phyloP scores from a whole-genome alignment of 2,797 vertebrate genomes.

The Harpagifer antarcticus region DNA sequence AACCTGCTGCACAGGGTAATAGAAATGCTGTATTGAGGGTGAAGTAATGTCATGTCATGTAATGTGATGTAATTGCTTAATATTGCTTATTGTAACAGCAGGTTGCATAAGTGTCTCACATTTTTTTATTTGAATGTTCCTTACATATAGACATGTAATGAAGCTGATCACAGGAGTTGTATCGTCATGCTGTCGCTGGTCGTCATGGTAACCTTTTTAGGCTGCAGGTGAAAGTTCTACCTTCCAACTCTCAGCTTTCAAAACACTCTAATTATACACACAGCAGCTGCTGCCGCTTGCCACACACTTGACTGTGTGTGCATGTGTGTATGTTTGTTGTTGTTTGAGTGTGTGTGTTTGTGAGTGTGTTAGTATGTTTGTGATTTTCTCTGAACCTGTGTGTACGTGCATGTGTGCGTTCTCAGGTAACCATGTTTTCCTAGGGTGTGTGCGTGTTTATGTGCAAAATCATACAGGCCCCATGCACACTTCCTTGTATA shows the following conservation, averaged over 20 bases:
- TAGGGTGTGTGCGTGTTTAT: conserved; percentile 17
- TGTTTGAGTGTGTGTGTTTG: conserved; percentile 10
- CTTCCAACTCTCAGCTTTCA: conserved; percentile 76
- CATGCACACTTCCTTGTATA: conserved; percentile 17
- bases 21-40: background rate
- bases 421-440: conserved; percentile 28
- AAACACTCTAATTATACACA: conserved; percentile 84
- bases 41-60: too few relatives aligned
- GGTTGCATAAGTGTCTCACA: background rate
- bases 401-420: conserved; percentile 19
- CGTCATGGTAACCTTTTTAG: conserved; percentile 61
- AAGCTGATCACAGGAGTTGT: conserved; percentile 6
- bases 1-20: conserved; percentile 1
- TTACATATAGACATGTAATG: background rate
- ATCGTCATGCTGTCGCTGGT: conserved; percentile 53
- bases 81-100: background rate
- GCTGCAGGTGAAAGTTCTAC: conserved; percentile 76
- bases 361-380: conserved; percentile 10
- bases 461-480: conserved; percentile 1
- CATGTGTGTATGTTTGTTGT: conserved; percentile 22
- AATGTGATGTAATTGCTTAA: background rate
- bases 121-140: background rate
- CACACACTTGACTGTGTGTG: conserved; percentile 57
- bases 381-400: conserved; percentile 5
- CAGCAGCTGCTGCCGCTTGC: conserved; percentile 79